Base-by-base conservation (phyloP, 2,113 vertebrate species). In the Piaya cayana region DNA sequence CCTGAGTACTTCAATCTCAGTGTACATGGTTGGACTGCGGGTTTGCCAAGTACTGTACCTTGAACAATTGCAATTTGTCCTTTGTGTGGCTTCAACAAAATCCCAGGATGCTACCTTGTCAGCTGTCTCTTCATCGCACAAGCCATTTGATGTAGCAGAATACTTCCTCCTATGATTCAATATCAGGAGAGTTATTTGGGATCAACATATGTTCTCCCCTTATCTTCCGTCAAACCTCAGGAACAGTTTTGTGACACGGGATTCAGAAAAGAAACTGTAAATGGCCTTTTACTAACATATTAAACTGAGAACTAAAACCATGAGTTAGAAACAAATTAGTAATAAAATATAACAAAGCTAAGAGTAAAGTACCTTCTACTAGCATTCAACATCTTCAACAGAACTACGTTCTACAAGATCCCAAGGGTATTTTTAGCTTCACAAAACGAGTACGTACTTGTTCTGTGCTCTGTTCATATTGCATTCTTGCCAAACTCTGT, bases 401-500 rank as follows among this genome's bases (percentile, higher is more conserved):
- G 52, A 93, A 59, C 34, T 63, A 30, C 42, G 47, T 71, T 83
- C 80, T 76, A 50, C 59, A 12, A 21, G 62, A 60, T 27, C 29
- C 7, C 12, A 5, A 0, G 5, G 34, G 34, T 2, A 9, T 29
- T 91, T 92, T 62, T 52, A 45, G 25, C 25, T 76, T 74, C 79
- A 52, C 9, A 60, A 69, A 83, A n/a, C 2, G 80, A 80, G 85
- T 91, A 98, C 99, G 1, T 98, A 99, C 99, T 99, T 99, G 98
- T 99, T 99, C 98, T 98, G 99, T 75, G 98, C 98, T 98, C 98
- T 98, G 98, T 99, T 99, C 98, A 99, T 98, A 98, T 99, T 99
- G 98, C 99, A 99, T 98, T 99, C 99, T 97, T 99, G 99, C 99
- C 99, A 99, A 76, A 99, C 99, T 95, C 98, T 98, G 97, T 99